Percentiles rank a stretch among this genome's conserved stretches.
These are phyloP conservation scores for Drosophila mayaguana DNA, from an alignment of 2,888 invertebrate genomes.

Conservation along the genomic window DNA sequence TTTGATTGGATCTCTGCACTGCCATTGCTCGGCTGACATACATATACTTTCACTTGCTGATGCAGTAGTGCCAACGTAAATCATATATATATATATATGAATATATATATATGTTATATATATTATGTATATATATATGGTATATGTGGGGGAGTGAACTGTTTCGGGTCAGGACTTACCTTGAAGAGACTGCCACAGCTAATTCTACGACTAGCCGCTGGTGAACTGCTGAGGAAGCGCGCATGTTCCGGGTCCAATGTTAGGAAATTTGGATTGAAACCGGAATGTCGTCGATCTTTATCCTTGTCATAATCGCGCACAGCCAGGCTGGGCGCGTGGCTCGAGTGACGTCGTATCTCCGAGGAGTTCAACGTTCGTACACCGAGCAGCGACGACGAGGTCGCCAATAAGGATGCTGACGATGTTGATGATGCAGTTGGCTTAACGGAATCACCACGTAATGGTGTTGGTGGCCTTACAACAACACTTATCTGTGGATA, in stretches of 20 bases:
- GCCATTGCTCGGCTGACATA: conserved; percentile 69
- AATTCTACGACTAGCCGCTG: conserved; percentile 94
- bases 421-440: conserved; percentile 81
- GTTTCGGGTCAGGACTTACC: conserved; percentile 85
- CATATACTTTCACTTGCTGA: conserved; percentile 51
- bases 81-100: conserved; percentile 20
- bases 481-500: conserved; percentile 90
- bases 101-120: conserved; percentile 6
- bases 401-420: conserved; percentile 83
- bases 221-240: conserved; percentile 90
- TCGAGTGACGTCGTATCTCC: conserved; percentile 85
- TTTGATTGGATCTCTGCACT: conserved; percentile 54
- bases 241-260: conserved; percentile 88
- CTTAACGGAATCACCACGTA: conserved; percentile 87
- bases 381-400: conserved; percentile 74
- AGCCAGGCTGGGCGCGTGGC: conserved; percentile 85
- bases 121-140: conserved; percentile 6
- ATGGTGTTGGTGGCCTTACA: conserved; percentile 91
- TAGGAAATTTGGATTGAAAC: conserved; percentile 88
- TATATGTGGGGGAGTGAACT: conserved; percentile 12
- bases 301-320: conserved; percentile 86
- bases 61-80: conserved; percentile 60
- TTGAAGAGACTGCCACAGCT: conserved; percentile 95
- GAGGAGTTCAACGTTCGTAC: conserved; percentile 81
- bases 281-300: conserved; percentile 85